phyloP scores from a whole-genome alignment of 2,888 invertebrate genomes.

The Euproctis similis region DNA sequence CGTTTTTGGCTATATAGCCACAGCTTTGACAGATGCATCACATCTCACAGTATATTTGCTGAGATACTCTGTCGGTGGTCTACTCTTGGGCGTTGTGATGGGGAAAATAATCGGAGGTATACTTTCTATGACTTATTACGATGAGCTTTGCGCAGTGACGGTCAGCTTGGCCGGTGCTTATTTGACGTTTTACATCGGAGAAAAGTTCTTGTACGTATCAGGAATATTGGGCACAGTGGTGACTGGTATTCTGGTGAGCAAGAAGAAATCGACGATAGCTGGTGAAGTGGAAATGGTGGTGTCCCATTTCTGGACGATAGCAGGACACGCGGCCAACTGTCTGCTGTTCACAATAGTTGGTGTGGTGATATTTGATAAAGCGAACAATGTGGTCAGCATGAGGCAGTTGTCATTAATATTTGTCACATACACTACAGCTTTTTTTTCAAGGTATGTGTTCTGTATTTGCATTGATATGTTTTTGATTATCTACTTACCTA shows the following conservation, averaged over 20 bases:
- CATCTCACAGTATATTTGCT: slow-evolving; percentile 50
- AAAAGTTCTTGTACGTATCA: slow-evolving; percentile 61
- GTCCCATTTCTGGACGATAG: slow-evolving; percentile 49
- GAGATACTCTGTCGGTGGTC: slow-evolving; percentile 53
- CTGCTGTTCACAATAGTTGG: slow-evolving; percentile 78
- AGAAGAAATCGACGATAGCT: slow-evolving; percentile 50
- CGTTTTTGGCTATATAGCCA: slow-evolving; percentile 47
- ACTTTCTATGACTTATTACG: slow-evolving; percentile 53
- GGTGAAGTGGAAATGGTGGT: slow-evolving; percentile 56
- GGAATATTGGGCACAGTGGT: slow-evolving; percentile 54
- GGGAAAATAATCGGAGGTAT: slow-evolving; percentile 48
- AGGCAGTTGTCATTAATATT: slow-evolving; percentile 53
- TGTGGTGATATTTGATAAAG: slow-evolving; percentile 73
- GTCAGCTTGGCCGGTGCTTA: slow-evolving; percentile 54
- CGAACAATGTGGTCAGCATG: slow-evolving; percentile 55
- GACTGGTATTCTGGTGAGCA: slow-evolving; percentile 52
- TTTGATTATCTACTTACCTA: too few species aligned
- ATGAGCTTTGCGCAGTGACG: slow-evolving; percentile 49
- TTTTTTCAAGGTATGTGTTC: slow-evolving; percentile 55
- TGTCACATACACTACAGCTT: slow-evolving; percentile 65
- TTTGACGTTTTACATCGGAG: slow-evolving; percentile 58
- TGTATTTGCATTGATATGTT: too few species aligned
- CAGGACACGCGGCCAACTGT: slow-evolving; percentile 64
- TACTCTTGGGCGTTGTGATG: slow-evolving; percentile 51
- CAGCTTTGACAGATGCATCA: slow-evolving; percentile 41